Conservation (phyloP, 2,113 vertebrate genomes). For the Siniperca chuatsi region DNA sequence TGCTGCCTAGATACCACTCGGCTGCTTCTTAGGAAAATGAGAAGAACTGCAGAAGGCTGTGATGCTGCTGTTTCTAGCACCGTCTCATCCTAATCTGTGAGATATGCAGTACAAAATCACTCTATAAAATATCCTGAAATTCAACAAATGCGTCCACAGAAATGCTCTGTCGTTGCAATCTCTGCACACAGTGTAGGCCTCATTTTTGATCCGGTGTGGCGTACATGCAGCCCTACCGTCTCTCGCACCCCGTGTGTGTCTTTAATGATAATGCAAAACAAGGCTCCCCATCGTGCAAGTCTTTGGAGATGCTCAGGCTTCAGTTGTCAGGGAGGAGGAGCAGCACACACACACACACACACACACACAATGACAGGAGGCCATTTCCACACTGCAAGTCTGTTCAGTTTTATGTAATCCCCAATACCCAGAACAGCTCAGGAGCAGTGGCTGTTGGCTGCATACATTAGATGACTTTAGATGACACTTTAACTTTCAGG, state of each 20-base stretch:
- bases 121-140: conserved; percentile 7
- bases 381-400: conserved; percentile 65
- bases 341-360: conserved; percentile 31
- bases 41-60: conserved; percentile 29
- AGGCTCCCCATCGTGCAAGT: conserved; percentile 63
- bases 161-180: neutral
- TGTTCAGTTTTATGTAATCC: conserved; percentile 75
- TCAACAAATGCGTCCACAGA: conserved; percentile 9
- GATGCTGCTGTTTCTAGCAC: conserved; percentile 26
- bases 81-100: conserved; percentile 42
- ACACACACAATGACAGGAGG: conserved; percentile 33
- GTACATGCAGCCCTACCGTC: conserved; percentile 30
- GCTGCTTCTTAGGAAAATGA: conserved; percentile 34
- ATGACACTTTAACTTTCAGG: conserved; percentile 76
- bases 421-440: conserved; percentile 72
- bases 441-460: conserved; percentile 74
- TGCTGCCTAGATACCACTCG: conserved; percentile 31
- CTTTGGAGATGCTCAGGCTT: conserved; percentile 69
- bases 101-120: conserved; percentile 11
- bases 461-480: conserved; percentile 75
- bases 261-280: conserved; percentile 79
- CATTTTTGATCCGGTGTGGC: conserved; percentile 43
- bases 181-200: neutral
- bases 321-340: conserved; percentile 76
- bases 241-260: conserved; percentile 68